Percentiles rank a stretch among this genome's conserved stretches.
Evolutionary conservation across 2,888 invertebrate genomes (phyloP).

Genomic region (Pseudeuparius sepicola): DNA sequence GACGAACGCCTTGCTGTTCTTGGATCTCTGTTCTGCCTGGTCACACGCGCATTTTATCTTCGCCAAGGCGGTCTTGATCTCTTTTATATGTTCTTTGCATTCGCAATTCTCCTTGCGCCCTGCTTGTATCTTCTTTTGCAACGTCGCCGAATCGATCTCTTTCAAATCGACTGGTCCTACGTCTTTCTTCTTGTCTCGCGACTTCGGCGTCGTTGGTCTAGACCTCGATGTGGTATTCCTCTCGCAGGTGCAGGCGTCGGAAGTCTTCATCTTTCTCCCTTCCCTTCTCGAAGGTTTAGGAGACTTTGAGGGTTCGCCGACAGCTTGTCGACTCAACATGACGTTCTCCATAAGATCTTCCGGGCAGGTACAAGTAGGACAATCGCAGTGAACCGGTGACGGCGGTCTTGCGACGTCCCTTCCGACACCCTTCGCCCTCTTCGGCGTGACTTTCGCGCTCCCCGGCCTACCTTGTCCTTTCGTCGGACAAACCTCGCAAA

Average conservation of each 20-base stretch:
- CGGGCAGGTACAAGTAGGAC: constrained; percentile 22
- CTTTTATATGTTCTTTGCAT: constrained; percentile 27
- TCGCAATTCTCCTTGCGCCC: constrained; percentile 24
- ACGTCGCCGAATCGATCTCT: constrained; percentile 20
- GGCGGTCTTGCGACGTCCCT: constrained; percentile 1
- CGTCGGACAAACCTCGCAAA: constrained; percentile 18
- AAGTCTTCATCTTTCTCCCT: too few relatives aligned
- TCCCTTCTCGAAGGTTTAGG: too few relatives aligned
- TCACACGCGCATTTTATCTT: constrained; percentile 27
- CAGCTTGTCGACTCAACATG: too few relatives aligned
- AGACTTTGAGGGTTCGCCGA: too few relatives aligned
- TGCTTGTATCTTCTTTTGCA: constrained; percentile 21
- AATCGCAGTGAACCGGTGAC: constrained; percentile 18
- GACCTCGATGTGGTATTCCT: too few relatives aligned
- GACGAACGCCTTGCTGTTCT: constrained; percentile 22
- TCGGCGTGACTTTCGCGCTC: not conserved
- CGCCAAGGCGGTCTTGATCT: constrained; percentile 24
- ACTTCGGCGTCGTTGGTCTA: too few relatives aligned
- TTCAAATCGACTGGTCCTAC: constrained; percentile 9
- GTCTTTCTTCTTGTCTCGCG: not conserved
- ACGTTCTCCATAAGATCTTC: too few relatives aligned
- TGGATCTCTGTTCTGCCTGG: constrained; percentile 24
- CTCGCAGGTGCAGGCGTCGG: too few relatives aligned
- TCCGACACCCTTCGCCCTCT: too few relatives aligned
- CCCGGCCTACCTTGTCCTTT: constrained; percentile 7